phyloP scores from a whole-genome alignment of 2,888 invertebrate genomes.

The Eupithecia exiguata region DNA sequence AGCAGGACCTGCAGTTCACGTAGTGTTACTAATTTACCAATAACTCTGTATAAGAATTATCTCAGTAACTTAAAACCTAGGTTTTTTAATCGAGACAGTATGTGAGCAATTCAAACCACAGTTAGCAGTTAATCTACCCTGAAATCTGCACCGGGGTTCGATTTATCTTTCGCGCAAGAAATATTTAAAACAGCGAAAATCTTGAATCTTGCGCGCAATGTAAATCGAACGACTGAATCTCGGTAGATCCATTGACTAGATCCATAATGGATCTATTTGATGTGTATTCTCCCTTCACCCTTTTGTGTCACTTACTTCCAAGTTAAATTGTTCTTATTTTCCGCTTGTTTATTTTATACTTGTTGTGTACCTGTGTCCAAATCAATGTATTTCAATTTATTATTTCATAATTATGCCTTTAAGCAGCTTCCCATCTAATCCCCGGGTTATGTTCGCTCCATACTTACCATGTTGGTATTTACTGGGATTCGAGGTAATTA shows the following conservation, averaged over 20 bases:
- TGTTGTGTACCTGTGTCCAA: no score
- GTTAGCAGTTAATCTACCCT: no score
- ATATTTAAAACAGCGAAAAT: not conserved
- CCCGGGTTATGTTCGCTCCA: slow-evolving; percentile 36
- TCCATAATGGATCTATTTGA: not conserved
- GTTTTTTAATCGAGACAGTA: not conserved
- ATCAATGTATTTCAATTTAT: not conserved
- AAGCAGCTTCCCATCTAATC: slow-evolving; percentile 30
- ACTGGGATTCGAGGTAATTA: slow-evolving; percentile 41
- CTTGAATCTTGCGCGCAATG: not conserved
- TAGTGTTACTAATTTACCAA: no score
- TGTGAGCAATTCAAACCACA: not conserved
- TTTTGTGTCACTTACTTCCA: no score
- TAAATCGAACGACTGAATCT: not conserved
- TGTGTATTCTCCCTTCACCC: no score
- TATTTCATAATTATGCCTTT: not conserved
- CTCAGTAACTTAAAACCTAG: no score
- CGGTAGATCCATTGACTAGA: not conserved
- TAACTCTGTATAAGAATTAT: no score
- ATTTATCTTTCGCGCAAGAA: no score
- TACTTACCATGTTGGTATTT: slow-evolving; percentile 39
- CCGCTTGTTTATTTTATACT: no score
- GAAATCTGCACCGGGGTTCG: not conserved
- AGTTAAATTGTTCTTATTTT: no score
- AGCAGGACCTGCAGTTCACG: no score